These are phyloP conservation scores for Drosophila rellima DNA, from an alignment of 2,888 invertebrate species.

Conservation along the genomic window DNA sequence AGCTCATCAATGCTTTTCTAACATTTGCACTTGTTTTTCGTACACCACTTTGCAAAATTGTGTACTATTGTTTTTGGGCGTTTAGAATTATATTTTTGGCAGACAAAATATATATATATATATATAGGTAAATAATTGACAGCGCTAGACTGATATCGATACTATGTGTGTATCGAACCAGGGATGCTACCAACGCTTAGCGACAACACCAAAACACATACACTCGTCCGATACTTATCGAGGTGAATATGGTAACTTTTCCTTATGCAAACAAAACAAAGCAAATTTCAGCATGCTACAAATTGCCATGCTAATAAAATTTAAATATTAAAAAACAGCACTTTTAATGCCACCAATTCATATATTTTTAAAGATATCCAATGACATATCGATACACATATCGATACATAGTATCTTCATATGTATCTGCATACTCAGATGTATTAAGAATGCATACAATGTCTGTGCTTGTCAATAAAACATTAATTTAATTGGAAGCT, in stretches of 20 bases:
- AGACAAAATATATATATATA: slow-evolving; percentile 65
- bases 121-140: slow-evolving; percentile 65
- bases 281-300: background rate
- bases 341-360: too few species aligned
- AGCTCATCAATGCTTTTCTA: slow-evolving; percentile 40
- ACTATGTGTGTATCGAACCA: slow-evolving; percentile 52
- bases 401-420: background rate
- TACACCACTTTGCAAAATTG: slow-evolving; percentile 51
- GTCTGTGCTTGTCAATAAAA: background rate
- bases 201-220: slow-evolving; percentile 27
- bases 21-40: slow-evolving; percentile 45
- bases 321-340: background rate
- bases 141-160: slow-evolving; percentile 66
- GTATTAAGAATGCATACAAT: background rate
- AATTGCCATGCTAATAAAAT: background rate
- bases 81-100: slow-evolving; percentile 57
- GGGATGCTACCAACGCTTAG: slow-evolving; percentile 38
- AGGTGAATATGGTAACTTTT: background rate
- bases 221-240: slow-evolving; percentile 40
- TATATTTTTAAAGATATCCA: too few species aligned
- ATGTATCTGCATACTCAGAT: background rate
- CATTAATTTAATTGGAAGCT: background rate
- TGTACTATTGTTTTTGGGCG: slow-evolving; percentile 51
- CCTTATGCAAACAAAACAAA: background rate
- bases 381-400: background rate